These are phyloP conservation scores for Physocephala rufipes DNA, from an alignment of 2,888 invertebrate genomes.

Conservation along the genomic window DNA sequence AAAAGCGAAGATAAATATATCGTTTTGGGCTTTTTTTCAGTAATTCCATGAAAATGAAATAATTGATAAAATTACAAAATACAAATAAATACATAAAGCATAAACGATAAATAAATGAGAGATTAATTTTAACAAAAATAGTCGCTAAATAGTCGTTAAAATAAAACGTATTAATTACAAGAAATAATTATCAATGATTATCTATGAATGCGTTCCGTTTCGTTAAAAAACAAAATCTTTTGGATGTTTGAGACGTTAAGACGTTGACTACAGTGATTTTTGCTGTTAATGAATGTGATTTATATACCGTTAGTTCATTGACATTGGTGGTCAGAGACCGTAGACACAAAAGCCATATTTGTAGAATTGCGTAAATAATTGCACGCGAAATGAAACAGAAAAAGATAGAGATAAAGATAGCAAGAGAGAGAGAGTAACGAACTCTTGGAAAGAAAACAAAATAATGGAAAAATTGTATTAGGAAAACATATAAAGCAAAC, in stretches of 20 bases:
- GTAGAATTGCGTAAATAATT: not conserved
- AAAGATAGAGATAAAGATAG: no score
- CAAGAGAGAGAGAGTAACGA: conserved; percentile 15
- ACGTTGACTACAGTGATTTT: conserved; percentile 1
- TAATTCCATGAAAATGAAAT: not conserved
- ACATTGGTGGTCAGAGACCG: conserved; percentile 18
- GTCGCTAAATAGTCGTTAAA: no score
- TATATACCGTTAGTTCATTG: conserved; percentile 32
- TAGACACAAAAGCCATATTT: not conserved
- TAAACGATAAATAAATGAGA: not conserved
- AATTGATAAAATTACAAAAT: not conserved
- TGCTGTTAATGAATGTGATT: conserved; percentile 8
- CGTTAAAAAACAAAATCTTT: not conserved
- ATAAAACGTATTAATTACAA: not conserved
- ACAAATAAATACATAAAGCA: not conserved
- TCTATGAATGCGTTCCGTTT: not conserved
- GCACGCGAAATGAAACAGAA: no score
- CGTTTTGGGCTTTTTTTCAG: conserved; percentile 23
- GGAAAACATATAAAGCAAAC: no score
- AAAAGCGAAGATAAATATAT: not conserved
- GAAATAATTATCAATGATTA: not conserved
- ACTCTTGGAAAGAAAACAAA: not conserved
- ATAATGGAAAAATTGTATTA: no score
- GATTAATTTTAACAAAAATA: not conserved
- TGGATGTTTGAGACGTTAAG: not conserved